These are phyloP conservation scores for Drosophila persimilis DNA, from an alignment of 1,140 invertebrate genomes.

Conservation along the genomic window DNA sequence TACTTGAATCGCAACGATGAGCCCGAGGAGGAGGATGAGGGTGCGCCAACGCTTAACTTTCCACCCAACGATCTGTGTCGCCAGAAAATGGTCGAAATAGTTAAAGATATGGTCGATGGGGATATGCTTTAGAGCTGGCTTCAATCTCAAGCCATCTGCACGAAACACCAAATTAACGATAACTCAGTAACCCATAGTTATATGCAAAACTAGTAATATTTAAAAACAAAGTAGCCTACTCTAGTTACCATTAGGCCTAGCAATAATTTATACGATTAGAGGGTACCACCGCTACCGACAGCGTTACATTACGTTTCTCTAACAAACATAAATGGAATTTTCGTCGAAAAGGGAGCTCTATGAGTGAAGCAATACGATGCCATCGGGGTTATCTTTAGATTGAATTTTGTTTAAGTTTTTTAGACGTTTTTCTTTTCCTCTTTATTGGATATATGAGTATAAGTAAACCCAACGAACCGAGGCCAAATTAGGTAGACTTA, in stretches of 20 bases:
- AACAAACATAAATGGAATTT: conserved; percentile 22
- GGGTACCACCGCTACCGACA: conserved; percentile 33
- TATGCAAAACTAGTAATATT: conserved; percentile 46
- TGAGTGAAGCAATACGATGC: neutral
- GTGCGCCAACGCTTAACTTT: conserved; percentile 77
- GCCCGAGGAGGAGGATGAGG: conserved; percentile 53
- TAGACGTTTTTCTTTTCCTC: too few species aligned
- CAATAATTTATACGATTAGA: conserved; percentile 31
- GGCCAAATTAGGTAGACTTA: conserved; percentile 12
- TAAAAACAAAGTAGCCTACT: conserved; percentile 16
- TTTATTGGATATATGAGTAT: neutral
- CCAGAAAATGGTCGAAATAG: conserved; percentile 85
- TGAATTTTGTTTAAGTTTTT: neutral
- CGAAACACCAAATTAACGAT: conserved; percentile 44
- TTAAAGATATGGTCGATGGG: conserved; percentile 85
- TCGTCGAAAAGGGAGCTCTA: neutral
- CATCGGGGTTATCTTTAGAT: neutral
- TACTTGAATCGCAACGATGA: conserved; percentile 83
- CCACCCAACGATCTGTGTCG: conserved; percentile 84
- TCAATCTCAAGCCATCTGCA: neutral
- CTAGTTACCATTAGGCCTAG: conserved; percentile 39
- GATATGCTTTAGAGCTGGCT: conserved; percentile 76
- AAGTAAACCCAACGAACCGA: neutral
- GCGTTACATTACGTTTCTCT: conserved; percentile 16
- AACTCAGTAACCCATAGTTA: conserved; percentile 42